phyloP scores from a whole-genome alignment of 2,113 vertebrate species.

The Scytalopus superciliaris region DNA sequence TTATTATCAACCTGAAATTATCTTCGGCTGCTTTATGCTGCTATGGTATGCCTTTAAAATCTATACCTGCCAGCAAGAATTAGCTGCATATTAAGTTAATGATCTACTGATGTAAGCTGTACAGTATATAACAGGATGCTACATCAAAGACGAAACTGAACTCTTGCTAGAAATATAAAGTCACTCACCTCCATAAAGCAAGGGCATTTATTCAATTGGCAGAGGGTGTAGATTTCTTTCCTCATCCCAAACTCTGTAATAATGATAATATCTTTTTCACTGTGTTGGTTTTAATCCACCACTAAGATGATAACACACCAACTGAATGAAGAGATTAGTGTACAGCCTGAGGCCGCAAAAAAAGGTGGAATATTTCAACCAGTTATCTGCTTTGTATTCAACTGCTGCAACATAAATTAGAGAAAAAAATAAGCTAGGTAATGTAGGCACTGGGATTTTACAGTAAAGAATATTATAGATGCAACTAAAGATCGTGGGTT shows the following conservation, averaged over 20 bases:
- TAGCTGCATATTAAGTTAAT: background rate
- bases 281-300: background rate
- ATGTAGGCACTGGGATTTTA: background rate
- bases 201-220: background rate
- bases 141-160: background rate
- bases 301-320: background rate
- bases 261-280: background rate
- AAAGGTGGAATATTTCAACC: background rate
- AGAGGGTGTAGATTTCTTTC: background rate
- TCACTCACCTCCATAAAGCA: background rate
- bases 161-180: background rate
- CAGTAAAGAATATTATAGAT: background rate
- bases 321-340: background rate
- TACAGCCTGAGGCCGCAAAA: background rate
- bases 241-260: background rate
- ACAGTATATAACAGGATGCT: background rate
- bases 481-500: background rate
- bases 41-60: background rate
- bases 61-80: conserved; percentile 33
- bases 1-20: background rate
- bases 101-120: background rate
- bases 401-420: background rate
- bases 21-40: background rate
- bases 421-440: background rate
- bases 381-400: background rate